Evolutionary conservation across 2,888 invertebrate genomes (phyloP).

Genomic region (Cosmopolites sordidus): DNA sequence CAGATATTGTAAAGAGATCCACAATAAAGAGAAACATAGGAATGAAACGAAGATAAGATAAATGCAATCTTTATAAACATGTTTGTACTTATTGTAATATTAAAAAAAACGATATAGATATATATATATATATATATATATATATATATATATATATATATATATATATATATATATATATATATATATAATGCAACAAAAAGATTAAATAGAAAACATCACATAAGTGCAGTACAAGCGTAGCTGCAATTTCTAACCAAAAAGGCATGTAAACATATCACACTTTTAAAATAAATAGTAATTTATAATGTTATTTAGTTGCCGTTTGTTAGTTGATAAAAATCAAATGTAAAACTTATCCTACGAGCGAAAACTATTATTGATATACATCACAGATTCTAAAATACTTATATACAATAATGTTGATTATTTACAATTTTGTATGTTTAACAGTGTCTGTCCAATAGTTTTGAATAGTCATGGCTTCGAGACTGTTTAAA

Average conservation of each 20-base stretch:
- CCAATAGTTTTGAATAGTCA: constrained; percentile 94
- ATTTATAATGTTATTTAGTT: not conserved
- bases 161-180: no score
- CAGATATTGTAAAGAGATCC: no score
- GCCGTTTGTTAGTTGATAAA: not conserved
- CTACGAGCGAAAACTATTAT: not conserved
- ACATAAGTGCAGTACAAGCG: not conserved
- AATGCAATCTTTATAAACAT: no score
- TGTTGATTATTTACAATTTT: constrained; percentile 59
- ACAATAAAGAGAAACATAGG: no score
- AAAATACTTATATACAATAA: constrained; percentile 42
- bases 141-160: no score
- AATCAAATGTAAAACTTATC: not conserved
- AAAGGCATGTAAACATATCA: constrained; percentile 1
- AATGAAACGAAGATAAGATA: no score
- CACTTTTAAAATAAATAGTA: not conserved
- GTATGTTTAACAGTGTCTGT: constrained; percentile 88
- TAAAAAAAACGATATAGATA: no score
- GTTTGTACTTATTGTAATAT: no score
- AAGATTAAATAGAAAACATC: not conserved
- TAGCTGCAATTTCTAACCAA: not conserved
- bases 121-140: no score
- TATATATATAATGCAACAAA: not conserved
- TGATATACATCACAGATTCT: constrained; percentile 48
- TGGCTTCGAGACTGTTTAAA: constrained; percentile 86